Evolutionary conservation across 30 jellyfish, hydroid and myxozoan genomes (phyloP).

Genomic region (Hydractinia symbiolongicarpus): DNA sequence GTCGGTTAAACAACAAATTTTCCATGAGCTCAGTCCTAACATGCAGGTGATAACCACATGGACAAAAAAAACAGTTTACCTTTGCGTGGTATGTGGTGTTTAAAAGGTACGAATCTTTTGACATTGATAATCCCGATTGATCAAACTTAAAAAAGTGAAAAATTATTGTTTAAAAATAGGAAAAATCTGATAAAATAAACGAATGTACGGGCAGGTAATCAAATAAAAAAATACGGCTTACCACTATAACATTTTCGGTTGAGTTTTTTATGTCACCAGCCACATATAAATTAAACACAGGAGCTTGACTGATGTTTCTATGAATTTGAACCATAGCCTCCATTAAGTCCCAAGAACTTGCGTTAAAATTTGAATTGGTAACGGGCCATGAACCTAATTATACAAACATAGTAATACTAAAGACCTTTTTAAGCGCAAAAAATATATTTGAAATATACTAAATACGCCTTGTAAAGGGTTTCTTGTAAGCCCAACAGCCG

Average conservation of each 20-base stretch:
- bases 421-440: no score
- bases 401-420: no score
- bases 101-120: slow-evolving; percentile 65
- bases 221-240: slow-evolving; percentile 13
- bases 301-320: slow-evolving; percentile 57
- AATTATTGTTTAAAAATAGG: background rate
- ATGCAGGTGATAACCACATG: no score
- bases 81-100: slow-evolving; percentile 58
- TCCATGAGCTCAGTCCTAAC: no score
- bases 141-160: slow-evolving; percentile 32
- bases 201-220: background rate
- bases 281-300: slow-evolving; percentile 70
- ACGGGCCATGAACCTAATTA: slow-evolving; percentile 88
- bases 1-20: no score
- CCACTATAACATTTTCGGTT: slow-evolving; percentile 63
- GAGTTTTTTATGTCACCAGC: slow-evolving; percentile 80
- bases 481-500: no score
- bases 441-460: no score
- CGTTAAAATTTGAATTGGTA: slow-evolving; percentile 57
- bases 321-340: slow-evolving; percentile 46
- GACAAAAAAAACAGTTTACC: slow-evolving; percentile 32
- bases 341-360: slow-evolving; percentile 61
- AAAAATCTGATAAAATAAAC: background rate
- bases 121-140: slow-evolving; percentile 58
- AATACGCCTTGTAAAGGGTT: no score